These are phyloP conservation scores for Trachemys scripta DNA, from an alignment of 2,113 vertebrate genomes.

Conservation along the genomic window DNA sequence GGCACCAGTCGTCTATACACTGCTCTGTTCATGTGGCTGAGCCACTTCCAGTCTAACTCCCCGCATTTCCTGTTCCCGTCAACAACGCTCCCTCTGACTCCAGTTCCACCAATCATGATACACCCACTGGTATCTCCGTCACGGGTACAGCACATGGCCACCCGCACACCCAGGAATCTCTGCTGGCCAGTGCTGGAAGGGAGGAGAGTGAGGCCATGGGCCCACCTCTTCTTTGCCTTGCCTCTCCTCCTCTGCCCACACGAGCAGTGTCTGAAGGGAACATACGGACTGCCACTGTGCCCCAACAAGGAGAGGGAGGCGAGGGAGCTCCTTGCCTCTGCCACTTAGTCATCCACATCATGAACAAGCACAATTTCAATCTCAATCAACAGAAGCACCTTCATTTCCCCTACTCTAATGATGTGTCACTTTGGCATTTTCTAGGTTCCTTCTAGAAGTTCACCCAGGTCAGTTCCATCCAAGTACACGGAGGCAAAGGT, in stretches of 20 bases:
- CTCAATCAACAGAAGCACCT: neutral
- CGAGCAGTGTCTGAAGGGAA: neutral
- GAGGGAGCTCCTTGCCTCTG: too few relatives aligned
- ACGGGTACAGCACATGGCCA: neutral
- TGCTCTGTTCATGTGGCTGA: too few relatives aligned
- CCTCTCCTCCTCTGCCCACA: neutral
- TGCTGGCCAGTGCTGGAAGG: neutral
- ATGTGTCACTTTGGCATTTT: rapidly evolving
- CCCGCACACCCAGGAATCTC: neutral
- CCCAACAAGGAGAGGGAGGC: neutral
- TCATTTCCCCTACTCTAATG: neutral
- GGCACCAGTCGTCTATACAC: too few relatives aligned
- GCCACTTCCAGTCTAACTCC: too few relatives aligned
- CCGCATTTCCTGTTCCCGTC: too few relatives aligned
- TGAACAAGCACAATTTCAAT: neutral
- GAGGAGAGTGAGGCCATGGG: neutral
- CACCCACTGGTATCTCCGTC: too few relatives aligned
- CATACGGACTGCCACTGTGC: neutral
- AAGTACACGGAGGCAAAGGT: too few relatives aligned
- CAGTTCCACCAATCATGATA: too few relatives aligned
- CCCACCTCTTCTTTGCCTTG: neutral
- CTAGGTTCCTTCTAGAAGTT: neutral
- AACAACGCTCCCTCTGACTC: too few relatives aligned
- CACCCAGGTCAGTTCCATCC: neutral
- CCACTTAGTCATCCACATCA: neutral